Percentiles rank a stretch among this genome's conserved stretches.
Conservation (phyloP, 92 coral and sea anemone species). For the Bergia puertoricense region DNA sequence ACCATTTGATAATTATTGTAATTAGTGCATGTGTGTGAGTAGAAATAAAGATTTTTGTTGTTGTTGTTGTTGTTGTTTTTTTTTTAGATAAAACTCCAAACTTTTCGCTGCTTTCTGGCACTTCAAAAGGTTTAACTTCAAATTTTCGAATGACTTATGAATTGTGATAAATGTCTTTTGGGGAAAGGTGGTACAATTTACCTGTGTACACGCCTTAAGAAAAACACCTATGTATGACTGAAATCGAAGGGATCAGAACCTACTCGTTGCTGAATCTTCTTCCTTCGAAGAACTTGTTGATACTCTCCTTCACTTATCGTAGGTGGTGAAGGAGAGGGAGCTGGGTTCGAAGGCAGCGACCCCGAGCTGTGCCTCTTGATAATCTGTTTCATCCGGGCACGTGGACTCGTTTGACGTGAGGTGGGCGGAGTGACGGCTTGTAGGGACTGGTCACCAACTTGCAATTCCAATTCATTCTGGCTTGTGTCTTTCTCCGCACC, state of each 20-base stretch:
- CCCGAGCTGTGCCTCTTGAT: constrained; percentile 62
- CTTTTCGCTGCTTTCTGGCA: no score
- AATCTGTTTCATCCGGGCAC: constrained; percentile 63
- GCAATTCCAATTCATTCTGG: constrained; percentile 31
- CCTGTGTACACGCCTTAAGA: no score
- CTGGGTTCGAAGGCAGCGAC: constrained; percentile 52
- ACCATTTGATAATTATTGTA: no score
- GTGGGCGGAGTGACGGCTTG: constrained; percentile 6
- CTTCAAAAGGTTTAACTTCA: no score
- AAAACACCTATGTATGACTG: neutral
- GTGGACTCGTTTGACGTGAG: constrained; percentile 56
- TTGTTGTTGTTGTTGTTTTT: no score
- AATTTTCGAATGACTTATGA: no score
- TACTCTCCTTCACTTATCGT: constrained; percentile 71
- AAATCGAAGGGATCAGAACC: neutral
- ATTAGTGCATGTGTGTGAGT: no score
- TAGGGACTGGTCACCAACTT: constrained; percentile 9
- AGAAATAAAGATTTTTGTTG: no score
- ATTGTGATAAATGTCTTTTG: no score
- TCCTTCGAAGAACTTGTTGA: constrained; percentile 55
- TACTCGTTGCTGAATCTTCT: constrained; percentile 41
- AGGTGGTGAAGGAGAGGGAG: constrained; percentile 87
- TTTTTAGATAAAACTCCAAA: no score
- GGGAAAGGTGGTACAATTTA: no score
- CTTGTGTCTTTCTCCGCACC: constrained; percentile 5